Evolutionary conservation across 2,888 invertebrate genomes (phyloP).

Genomic region (Eutolmus rufibarbis): DNA sequence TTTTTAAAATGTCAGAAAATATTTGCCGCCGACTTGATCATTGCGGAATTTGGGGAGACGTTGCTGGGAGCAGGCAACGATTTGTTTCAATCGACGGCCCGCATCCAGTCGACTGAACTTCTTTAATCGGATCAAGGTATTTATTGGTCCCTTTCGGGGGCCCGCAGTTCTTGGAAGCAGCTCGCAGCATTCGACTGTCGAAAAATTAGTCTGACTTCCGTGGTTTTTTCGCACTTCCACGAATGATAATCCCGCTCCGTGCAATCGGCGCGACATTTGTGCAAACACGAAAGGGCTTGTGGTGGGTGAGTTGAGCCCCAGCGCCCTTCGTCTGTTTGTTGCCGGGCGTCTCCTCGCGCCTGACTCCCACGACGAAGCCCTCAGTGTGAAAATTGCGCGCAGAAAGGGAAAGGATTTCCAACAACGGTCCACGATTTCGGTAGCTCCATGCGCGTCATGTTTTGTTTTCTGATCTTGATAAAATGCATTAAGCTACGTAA

Average conservation of each 20-base stretch:
- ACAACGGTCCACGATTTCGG: not conserved
- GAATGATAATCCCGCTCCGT: not conserved
- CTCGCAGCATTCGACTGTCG: not conserved
- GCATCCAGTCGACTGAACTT: slow-evolving; percentile 14
- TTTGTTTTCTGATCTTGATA: not conserved
- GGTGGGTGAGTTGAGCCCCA: not conserved
- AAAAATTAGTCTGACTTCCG: slow-evolving; percentile 15
- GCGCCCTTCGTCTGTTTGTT: not conserved
- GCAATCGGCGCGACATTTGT: not conserved
- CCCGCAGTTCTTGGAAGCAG: not conserved
- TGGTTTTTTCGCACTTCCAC: slow-evolving; percentile 3
- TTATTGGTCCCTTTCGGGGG: not conserved
- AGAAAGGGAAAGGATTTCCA: not conserved
- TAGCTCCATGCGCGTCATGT: not conserved
- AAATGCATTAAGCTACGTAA: not conserved
- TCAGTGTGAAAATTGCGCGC: not conserved
- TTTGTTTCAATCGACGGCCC: slow-evolving; percentile 16
- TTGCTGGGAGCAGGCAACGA: slow-evolving; percentile 24
- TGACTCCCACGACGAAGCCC: not conserved
- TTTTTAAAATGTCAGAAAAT: slow-evolving; percentile 44
- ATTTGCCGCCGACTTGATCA: slow-evolving; percentile 44
- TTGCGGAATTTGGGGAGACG: not conserved
- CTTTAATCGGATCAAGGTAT: slow-evolving; percentile 4
- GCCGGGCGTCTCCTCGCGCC: not conserved
- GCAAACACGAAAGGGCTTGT: not conserved